A percentile compares a stretch with the other conserved stretches of the same genome.
Conservation (phyloP, 2,797 vertebrate genomes). For the Manis javanica region DNA sequence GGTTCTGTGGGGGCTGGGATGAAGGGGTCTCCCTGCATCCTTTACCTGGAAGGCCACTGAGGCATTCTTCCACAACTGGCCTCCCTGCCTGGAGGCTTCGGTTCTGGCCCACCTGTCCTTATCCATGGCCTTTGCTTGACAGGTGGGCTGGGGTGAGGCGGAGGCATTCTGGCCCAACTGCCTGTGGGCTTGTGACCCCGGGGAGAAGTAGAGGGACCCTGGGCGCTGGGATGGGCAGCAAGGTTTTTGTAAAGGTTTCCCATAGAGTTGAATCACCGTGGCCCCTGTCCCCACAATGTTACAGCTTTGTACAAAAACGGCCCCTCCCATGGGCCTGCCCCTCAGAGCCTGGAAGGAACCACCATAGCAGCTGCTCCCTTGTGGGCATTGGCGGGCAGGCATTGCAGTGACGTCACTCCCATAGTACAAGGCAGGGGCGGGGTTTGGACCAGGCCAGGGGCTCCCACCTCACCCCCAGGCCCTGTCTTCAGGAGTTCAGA, state of each 20-base stretch:
- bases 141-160: no score
- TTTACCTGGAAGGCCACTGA: background rate
- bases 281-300: conserved; percentile 93
- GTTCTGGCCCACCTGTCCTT: background rate
- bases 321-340: conserved; percentile 39
- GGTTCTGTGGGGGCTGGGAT: background rate
- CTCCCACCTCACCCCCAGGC: background rate
- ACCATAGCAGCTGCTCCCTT: background rate
- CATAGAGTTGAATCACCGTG: conserved; percentile 91
- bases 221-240: background rate
- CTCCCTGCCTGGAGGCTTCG: background rate
- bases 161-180: background rate
- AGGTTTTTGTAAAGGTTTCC: conserved; percentile 94
- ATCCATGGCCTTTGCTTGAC: background rate
- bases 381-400: background rate
- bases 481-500: background rate
- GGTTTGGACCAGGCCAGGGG: fast-evolving
- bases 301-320: conserved; percentile 92
- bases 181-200: background rate
- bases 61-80: background rate
- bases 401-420: background rate
- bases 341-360: conserved; percentile 20
- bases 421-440: background rate
- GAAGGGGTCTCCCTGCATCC: background rate
- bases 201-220: background rate